Conservation (phyloP, 2,797 vertebrate genomes). For the Hippopotamyrus pictus region DNA sequence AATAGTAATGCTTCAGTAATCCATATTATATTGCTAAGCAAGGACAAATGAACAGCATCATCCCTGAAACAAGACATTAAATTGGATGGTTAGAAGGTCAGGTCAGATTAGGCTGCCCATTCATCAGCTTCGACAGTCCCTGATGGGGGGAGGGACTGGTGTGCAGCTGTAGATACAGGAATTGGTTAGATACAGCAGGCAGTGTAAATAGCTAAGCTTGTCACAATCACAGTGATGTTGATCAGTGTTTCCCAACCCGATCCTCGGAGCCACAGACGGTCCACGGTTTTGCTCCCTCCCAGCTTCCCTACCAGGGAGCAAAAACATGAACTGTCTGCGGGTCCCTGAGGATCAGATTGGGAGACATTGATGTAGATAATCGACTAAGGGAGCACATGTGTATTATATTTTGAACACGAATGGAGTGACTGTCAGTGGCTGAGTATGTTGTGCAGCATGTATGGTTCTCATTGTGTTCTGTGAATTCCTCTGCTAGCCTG, state of each 20-base stretch:
- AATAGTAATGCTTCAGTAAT: background rate
- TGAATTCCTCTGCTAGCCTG: background rate
- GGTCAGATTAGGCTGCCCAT: background rate
- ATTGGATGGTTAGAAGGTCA: conserved; percentile 18
- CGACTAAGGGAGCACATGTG: background rate
- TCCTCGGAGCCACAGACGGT: background rate
- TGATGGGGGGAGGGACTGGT: background rate
- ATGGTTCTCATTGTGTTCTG: background rate
- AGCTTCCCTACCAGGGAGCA: background rate
- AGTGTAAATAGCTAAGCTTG: background rate
- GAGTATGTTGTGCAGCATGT: background rate
- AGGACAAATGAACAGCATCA: background rate
- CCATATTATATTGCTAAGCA: background rate
- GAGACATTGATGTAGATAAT: background rate
- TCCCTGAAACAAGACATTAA: conserved; percentile 2
- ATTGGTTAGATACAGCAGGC: background rate
- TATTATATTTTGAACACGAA: background rate
- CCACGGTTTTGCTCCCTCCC: background rate
- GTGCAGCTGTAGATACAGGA: background rate
- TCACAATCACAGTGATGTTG: background rate
- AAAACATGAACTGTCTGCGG: background rate
- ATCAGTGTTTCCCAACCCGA: background rate
- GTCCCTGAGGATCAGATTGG: background rate
- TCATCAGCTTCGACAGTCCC: background rate
- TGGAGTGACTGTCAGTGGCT: background rate